A percentile compares a stretch with the other conserved stretches of the same genome.
These are phyloP conservation scores for Drosophila virilis DNA, from an alignment of 1,140 invertebrate species.

Conservation along the genomic window DNA sequence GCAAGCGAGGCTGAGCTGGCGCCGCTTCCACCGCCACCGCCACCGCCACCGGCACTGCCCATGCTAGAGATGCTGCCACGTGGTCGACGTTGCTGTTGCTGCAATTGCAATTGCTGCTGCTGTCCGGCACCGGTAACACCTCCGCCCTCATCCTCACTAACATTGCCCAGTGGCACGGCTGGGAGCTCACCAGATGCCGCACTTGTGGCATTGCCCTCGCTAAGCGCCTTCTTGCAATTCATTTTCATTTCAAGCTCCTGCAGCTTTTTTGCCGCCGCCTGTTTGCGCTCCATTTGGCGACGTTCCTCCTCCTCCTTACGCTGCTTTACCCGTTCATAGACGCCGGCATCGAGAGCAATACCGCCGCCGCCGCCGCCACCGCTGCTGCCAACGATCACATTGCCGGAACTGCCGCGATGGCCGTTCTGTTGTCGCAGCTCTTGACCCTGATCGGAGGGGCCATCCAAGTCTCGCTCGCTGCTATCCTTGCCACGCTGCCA, in stretches of 20 bases:
- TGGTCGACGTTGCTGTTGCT: slow-evolving; percentile 56
- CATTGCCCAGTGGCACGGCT: slow-evolving; percentile 42
- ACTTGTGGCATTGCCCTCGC: slow-evolving; percentile 56
- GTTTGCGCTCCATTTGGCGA: slow-evolving; percentile 87
- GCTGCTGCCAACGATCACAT: slow-evolving; percentile 48
- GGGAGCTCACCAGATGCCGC: slow-evolving; percentile 23
- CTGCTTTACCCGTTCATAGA: slow-evolving; percentile 88
- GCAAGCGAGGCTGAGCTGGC: slow-evolving; percentile 20
- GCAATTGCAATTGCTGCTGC: slow-evolving; percentile 21
- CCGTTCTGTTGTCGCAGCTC: slow-evolving; percentile 81
- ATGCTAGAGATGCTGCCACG: slow-evolving; percentile 66
- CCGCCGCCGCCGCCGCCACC: slow-evolving; percentile 63
- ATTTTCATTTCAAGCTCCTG: slow-evolving; percentile 88
- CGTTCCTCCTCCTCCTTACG: slow-evolving; percentile 90
- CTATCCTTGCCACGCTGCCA: slow-evolving; percentile 75
- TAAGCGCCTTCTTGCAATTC: slow-evolving; percentile 85
- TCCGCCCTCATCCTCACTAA: slow-evolving; percentile 55
- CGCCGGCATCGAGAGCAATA: slow-evolving; percentile 76
- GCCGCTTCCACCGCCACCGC: slow-evolving; percentile 28
- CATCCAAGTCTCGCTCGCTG: slow-evolving; percentile 84
- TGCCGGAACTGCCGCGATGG: slow-evolving; percentile 71
- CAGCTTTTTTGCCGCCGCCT: slow-evolving; percentile 87
- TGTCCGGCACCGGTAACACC: slow-evolving; percentile 11
- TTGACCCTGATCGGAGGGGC: slow-evolving; percentile 42
- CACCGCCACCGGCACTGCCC: slow-evolving; percentile 42